These are phyloP conservation scores for Entelurus aequoreus DNA, from an alignment of 2,113 vertebrate species.

Conservation along the genomic window DNA sequence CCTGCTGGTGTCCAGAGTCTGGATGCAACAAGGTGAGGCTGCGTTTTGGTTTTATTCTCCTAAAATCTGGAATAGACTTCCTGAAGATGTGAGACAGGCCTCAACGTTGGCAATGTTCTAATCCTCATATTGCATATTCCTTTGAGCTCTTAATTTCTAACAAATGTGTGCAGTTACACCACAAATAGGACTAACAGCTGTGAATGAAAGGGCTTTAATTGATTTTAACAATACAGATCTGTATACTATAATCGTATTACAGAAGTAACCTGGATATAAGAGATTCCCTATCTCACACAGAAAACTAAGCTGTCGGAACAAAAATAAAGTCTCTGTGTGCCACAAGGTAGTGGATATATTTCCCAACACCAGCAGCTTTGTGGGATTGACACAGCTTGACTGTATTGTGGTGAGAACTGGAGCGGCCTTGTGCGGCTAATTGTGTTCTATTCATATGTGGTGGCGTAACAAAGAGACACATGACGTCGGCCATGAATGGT, in stretches of 20 bases:
- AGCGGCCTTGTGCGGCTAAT: constrained; percentile 40
- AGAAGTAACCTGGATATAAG: constrained; percentile 27
- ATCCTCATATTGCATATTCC: background rate
- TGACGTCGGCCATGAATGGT: constrained; percentile 22
- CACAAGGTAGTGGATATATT: constrained; percentile 31
- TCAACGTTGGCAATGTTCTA: too few relatives aligned
- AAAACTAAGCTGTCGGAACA: constrained; percentile 24
- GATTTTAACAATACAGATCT: background rate
- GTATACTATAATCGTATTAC: constrained; percentile 31
- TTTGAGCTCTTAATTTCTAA: background rate
- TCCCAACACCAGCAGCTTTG: constrained; percentile 47
- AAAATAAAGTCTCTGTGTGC: constrained; percentile 27
- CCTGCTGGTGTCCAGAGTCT: too few relatives aligned
- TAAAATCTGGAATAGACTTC: too few relatives aligned
- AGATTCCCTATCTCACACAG: constrained; percentile 22
- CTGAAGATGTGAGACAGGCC: too few relatives aligned
- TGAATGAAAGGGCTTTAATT: constrained; percentile 9
- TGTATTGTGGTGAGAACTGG: constrained; percentile 27
- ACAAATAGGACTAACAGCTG: constrained; percentile 14
- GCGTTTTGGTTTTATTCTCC: too few relatives aligned
- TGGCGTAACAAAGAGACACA: constrained; percentile 32
- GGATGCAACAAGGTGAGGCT: too few relatives aligned
- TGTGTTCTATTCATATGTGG: constrained; percentile 32
- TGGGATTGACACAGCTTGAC: constrained; percentile 43
- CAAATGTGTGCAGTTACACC: constrained; percentile 2